These are phyloP conservation scores for Vireo altiloquus DNA, from an alignment of 2,113 vertebrate species.

Conservation along the genomic window DNA sequence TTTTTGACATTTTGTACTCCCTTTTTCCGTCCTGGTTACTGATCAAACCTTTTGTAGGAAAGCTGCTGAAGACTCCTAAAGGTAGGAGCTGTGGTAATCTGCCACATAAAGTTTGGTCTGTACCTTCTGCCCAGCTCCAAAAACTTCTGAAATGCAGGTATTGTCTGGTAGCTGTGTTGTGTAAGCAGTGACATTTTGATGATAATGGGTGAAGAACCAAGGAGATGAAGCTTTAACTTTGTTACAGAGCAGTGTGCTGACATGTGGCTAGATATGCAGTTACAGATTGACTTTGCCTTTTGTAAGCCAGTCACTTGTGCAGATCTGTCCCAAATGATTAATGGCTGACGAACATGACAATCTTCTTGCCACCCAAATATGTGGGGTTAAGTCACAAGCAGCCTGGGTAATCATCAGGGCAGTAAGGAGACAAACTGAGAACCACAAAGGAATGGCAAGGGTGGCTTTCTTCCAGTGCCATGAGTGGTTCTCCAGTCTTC, in stretches of 20 bases:
- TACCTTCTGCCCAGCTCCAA: background rate
- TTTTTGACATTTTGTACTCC: background rate
- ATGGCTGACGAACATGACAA: background rate
- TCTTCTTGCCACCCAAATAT: background rate
- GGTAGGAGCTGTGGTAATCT: background rate
- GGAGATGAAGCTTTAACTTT: background rate
- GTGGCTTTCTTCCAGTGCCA: background rate
- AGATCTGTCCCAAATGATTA: background rate
- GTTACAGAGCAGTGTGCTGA: background rate
- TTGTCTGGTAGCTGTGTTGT: fast-evolving
- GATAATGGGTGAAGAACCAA: background rate
- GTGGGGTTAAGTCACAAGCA: background rate
- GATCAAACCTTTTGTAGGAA: background rate
- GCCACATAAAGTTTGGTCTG: background rate
- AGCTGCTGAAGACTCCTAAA: background rate
- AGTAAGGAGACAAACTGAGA: background rate
- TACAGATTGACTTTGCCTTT: background rate
- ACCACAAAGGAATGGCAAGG: background rate
- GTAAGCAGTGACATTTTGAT: background rate
- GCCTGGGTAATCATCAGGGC: background rate
- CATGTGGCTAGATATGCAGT: background rate
- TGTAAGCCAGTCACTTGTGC: background rate
- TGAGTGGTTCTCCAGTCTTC: background rate
- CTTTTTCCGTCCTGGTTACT: background rate
- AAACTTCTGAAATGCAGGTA: background rate